Evolutionary conservation across 2,888 invertebrate genomes (phyloP).

Genomic region (Eubasilissa splendida): DNA sequence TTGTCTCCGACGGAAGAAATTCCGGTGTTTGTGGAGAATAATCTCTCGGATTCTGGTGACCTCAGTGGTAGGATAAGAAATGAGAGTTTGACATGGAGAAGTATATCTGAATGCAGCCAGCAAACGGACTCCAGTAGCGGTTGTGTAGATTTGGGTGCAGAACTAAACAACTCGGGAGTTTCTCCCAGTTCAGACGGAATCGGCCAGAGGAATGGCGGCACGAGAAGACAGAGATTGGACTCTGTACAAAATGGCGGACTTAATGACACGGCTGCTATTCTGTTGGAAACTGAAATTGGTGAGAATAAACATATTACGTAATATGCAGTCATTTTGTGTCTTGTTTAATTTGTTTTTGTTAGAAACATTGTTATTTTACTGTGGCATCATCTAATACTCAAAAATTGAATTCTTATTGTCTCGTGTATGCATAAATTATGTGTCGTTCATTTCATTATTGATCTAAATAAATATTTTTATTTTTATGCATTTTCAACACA

Average conservation of each 20-base stretch:
- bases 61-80: slow-evolving; percentile 61
- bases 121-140: slow-evolving; percentile 60
- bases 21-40: slow-evolving; percentile 53
- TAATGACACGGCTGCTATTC: slow-evolving; percentile 65
- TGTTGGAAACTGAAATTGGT: slow-evolving; percentile 70
- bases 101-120: slow-evolving; percentile 70
- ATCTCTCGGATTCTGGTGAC: slow-evolving; percentile 45
- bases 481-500: too few species aligned
- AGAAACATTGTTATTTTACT: too few species aligned
- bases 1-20: slow-evolving; percentile 55
- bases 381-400: too few species aligned
- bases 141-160: slow-evolving; percentile 53
- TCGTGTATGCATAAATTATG: too few species aligned
- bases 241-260: slow-evolving; percentile 62
- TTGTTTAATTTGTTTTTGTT: too few species aligned
- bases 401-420: too few species aligned
- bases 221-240: slow-evolving; percentile 59
- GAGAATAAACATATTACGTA: not conserved
- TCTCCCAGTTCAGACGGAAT: slow-evolving; percentile 61
- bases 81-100: slow-evolving; percentile 71
- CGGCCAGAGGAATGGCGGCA: slow-evolving; percentile 14
- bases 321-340: too few species aligned
- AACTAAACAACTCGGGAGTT: slow-evolving; percentile 64
- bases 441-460: too few species aligned
- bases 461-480: too few species aligned